Conservation (phyloP, 2,797 vertebrate species). For the Megaceryle alcyon region DNA sequence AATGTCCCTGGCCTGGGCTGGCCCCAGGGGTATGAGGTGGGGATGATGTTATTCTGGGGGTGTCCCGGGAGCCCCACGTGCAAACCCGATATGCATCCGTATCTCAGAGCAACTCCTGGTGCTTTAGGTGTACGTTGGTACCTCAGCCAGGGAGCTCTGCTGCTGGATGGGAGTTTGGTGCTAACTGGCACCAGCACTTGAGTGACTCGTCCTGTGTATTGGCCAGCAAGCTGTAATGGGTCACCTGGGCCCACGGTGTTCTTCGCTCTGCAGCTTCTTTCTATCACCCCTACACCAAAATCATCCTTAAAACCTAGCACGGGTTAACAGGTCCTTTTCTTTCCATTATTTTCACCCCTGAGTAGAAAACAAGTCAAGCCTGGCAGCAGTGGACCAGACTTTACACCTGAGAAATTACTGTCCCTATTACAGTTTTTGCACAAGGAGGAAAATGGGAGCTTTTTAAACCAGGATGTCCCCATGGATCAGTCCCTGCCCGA, state of each 20-base stretch:
- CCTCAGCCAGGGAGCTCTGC: background rate
- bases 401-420: too few relatives aligned
- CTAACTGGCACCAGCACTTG: too few relatives aligned
- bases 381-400: background rate
- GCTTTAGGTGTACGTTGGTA: rapidly evolving
- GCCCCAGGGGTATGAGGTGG: rapidly evolving
- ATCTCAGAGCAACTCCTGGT: background rate
- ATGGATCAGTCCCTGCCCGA: background rate
- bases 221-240: background rate
- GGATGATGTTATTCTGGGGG: background rate
- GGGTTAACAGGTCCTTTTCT: background rate
- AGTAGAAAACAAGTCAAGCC: rapidly evolving
- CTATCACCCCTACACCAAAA: rapidly evolving
- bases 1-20: background rate
- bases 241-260: background rate
- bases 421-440: rapidly evolving
- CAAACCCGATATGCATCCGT: rapidly evolving
- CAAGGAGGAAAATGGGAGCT: background rate
- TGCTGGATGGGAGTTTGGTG: background rate
- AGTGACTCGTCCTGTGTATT: background rate
- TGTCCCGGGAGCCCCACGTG: background rate
- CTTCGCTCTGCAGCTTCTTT: background rate
- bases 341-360: background rate
- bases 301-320: background rate
- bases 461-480: background rate